These are phyloP conservation scores for Parascotia fuliginaria DNA, from an alignment of 2,888 invertebrate genomes.

Conservation along the genomic window DNA sequence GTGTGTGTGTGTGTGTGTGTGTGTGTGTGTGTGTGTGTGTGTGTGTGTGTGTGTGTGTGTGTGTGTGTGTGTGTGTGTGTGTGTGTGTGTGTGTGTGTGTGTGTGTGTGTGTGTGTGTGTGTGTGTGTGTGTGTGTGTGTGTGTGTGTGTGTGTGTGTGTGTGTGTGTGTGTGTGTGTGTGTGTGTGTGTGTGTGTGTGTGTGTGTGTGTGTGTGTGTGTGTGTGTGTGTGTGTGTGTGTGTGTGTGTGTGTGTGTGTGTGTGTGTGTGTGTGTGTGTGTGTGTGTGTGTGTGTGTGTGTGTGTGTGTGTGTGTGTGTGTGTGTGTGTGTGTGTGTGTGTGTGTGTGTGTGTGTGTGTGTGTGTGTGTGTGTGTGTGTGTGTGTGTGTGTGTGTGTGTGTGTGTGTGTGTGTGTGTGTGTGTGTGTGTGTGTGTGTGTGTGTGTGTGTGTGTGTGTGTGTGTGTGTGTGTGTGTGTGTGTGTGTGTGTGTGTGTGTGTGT, in stretches of 20 bases:
- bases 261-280: too few relatives aligned
- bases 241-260: slow-evolving; percentile 5
- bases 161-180: neutral
- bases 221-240: slow-evolving; percentile 1
- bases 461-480: too few relatives aligned
- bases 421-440: too few relatives aligned
- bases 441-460: too few relatives aligned
- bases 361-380: slow-evolving; percentile 4
- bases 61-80: slow-evolving; percentile 1
- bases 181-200: slow-evolving; percentile 2
- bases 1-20: slow-evolving; percentile 1
- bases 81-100: slow-evolving; percentile 2
- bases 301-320: slow-evolving; percentile 5
- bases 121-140: neutral
- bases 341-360: slow-evolving; percentile 4
- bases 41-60: slow-evolving; percentile 2
- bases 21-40: slow-evolving; percentile 2
- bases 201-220: neutral
- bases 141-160: too few relatives aligned
- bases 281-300: neutral
- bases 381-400: slow-evolving; percentile 2
- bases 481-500: too few relatives aligned
- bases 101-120: slow-evolving; percentile 2
- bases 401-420: too few relatives aligned
- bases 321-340: slow-evolving; percentile 5